Evolutionary conservation across 2,888 invertebrate species (phyloP).

Genomic region (Augochlorella aurata): DNA sequence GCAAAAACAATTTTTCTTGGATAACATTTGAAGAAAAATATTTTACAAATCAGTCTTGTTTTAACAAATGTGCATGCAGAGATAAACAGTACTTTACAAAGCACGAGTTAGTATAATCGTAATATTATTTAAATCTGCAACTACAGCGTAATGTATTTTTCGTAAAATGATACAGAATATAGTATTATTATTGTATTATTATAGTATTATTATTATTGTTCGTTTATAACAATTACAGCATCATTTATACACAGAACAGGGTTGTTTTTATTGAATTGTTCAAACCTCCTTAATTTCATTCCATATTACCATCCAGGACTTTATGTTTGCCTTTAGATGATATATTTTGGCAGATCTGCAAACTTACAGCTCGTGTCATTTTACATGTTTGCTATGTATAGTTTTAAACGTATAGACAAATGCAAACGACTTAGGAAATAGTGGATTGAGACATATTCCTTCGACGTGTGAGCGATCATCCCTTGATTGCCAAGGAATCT

Average conservation of each 20-base stretch:
- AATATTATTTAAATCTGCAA: conserved; percentile 19
- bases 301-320: conserved; percentile 4
- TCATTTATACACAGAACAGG: conserved; percentile 17
- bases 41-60: conserved; percentile 40
- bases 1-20: conserved; percentile 20
- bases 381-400: conserved; percentile 1
- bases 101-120: conserved; percentile 13
- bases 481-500: not conserved
- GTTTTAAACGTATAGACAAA: conserved; percentile 12
- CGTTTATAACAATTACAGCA: conserved; percentile 15
- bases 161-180: conserved; percentile 20
- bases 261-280: conserved; percentile 12
- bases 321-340: conserved; percentile 9
- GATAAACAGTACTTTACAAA: conserved; percentile 27
- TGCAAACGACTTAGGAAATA: not conserved
- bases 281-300: conserved; percentile 10
- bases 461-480: conserved; percentile 5
- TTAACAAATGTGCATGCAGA: conserved; percentile 22
- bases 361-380: conserved; percentile 8
- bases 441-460: conserved; percentile 13
- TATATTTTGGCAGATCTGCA: conserved; percentile 25
- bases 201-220: conserved; percentile 20
- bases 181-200: conserved; percentile 24
- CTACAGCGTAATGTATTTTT: conserved; percentile 25
- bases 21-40: conserved; percentile 31